Base-by-base conservation (phyloP, 2,797 vertebrate genomes). In the Notoglanidium macrostoma region DNA sequence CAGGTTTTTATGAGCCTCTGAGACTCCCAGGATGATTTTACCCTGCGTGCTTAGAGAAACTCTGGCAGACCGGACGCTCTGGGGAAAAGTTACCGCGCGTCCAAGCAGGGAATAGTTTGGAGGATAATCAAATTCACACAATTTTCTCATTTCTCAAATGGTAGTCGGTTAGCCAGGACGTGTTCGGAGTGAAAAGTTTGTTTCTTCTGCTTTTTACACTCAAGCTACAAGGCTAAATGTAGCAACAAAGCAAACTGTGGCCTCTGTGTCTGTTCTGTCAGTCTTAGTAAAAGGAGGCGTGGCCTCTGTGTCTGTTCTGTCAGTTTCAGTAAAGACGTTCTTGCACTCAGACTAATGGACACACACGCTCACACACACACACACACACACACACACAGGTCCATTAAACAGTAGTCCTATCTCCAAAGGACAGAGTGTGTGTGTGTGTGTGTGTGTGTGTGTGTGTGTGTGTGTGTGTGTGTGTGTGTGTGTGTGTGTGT, bases 1-100 rank as follows among this genome's bases (percentile, higher is more conserved):
- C 83, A 85, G 83, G 68, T 74, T 73, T 85, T 85, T 85, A 85
- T 61, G 83, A 85, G 70, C 67, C 83, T 74, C 51, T 61, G 51
- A 73, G 83, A 73, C 32, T 73, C 54, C 61, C 80, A 67, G 80
- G 80, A 83, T 83, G 59, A 83, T 67, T 83, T 83, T 83, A 83
- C 61, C 44, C 80, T 32, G 61, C 61, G 44, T 83, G 80, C 80
- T 83, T 83, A 44, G 54, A 85, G 68, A 85, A 85, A 85, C 70
- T 72, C 70, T 85, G 83, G 83, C 83, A 85, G 70, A 51, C 61
- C n/a, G 80, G 80, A 67, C 61, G 80, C 61, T 67, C 80, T 83
- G 80, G 80, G 80, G 80, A 67, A 67, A 83, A 67, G 80, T 83
- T 83, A 83, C 26, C 44, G n/a, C 80, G 67, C 44, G n/a, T 83